Evolutionary conservation across 2,888 invertebrate genomes (phyloP), one percentile per base, ranked within the genome.

Genomic region (Nomada hirtipes): DNA sequence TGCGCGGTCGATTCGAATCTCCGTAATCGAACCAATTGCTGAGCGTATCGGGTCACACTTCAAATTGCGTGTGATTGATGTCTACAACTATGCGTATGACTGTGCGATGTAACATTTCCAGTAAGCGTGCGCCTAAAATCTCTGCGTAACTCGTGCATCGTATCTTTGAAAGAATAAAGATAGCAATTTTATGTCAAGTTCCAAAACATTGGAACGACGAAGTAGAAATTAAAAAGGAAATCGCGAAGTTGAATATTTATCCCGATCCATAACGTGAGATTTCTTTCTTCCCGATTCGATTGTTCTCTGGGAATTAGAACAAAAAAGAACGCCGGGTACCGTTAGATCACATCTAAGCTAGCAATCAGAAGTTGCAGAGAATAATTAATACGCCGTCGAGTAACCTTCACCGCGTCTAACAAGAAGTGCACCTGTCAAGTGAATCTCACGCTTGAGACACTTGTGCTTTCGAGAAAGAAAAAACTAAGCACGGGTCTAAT

Each of bases 351-450:
- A 47, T 57, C 47, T 55, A 64, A 78, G 72, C 42, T 61, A 57
- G 75, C 50, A 61, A 83, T 65, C 44, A 81, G 44, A 78, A 78
- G 55, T 65, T 57, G 57, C 36, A 11, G n/a, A 57, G 63, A 67
- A 70, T 76, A 78, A 85, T 84, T 81, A 81, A 81, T 81, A 84
- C 29, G 50, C 61, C 13, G 52, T 52, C 36, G 55, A 59, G 57
- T 76, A 82, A 70, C 68, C 71, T 79, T 73, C 75, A 10, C 20
- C 44, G 55, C 42, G 52, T 57, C 52, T 50, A 68, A 59, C 59
- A 47, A 52, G 73, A 76, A 64, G n/a, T 36, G 23, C 36, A 69
- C n/a, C 70, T 69, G 47, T 68, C 69, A 53, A 68, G 26, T 50
- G 57, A 68, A 13, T 9, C 36, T 55, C n/a, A 29, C 53, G 26